Percentiles rank a stretch among this genome's conserved stretches.
Evolutionary conservation across 2,113 vertebrate species (phyloP).

Genomic region (Helogale parvula): DNA sequence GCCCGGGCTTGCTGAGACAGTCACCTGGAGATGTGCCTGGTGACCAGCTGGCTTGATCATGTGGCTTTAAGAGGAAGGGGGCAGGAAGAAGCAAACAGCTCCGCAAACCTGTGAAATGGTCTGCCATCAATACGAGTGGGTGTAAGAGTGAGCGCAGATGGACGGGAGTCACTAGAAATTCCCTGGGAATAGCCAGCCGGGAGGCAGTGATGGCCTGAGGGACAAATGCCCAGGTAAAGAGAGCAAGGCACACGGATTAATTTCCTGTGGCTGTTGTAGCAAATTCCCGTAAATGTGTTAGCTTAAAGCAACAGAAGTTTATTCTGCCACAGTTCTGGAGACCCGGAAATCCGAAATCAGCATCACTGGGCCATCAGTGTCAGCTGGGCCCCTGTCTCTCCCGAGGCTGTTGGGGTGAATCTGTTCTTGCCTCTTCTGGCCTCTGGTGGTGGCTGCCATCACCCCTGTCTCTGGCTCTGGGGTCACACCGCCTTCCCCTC

Average conservation of each 20-base stretch:
- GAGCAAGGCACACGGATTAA: neutral
- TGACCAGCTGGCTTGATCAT: neutral
- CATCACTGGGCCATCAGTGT: neutral
- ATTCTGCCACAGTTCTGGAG: neutral
- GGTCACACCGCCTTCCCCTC: neutral
- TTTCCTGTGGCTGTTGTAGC: neutral
- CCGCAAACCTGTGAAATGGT: neutral
- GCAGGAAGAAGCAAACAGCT: neutral
- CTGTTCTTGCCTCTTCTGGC: neutral
- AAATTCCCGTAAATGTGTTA: neutral
- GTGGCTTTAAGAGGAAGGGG: neutral
- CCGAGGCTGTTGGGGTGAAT: neutral
- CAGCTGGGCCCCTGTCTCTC: neutral
- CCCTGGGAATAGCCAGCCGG: neutral
- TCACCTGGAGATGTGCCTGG: neutral
- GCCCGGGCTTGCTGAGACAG: neutral
- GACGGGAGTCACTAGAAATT: neutral
- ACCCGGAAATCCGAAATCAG: neutral
- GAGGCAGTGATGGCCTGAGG: neutral
- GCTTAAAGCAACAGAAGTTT: neutral
- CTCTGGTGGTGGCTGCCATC: neutral
- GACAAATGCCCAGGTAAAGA: neutral
- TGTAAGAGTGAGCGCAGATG: neutral
- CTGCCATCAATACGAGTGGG: neutral
- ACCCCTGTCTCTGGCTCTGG: accelerated